Base-by-base conservation (phyloP, 2,888 invertebrate species). In the Campoplex capitator region DNA sequence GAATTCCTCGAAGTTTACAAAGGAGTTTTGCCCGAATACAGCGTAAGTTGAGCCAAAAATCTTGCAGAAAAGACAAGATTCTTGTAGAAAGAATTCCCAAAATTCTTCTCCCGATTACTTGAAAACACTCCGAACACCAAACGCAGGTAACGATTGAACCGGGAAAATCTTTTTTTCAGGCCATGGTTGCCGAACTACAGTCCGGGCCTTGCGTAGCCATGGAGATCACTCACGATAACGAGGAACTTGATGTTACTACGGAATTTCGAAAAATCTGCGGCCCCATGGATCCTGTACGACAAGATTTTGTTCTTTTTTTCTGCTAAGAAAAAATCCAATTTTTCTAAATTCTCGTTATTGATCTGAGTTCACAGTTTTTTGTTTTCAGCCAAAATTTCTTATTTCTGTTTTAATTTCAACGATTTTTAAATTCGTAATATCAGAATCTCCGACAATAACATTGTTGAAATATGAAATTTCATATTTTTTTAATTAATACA, bases 1-100 rank as follows among this genome's bases (percentile, higher is more conserved):
- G 98, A 99, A 93, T 99, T 99, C 95, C 96, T 97, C 92, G 98
- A 99, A 95, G 97, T 99, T 4, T 99, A 99, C 94, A 98, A 98
- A 93, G 98, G 98, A 1, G 97, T 98, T 77, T 96, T 98, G 56
- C 96, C 96, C 0, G 98, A 98, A 91, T 97, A 96, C 93, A 96
- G 96, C 93, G 97, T 97, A 92, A 91, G 94, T 91, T 23, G 38
- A 8, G 3, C 18, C 16, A 4, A 65, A 48, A 51, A 6, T 80
- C 16, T 80, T 38, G 67, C 13, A 18, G 28, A n/a, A 13, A n/a
- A 16, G 16, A 3, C 38, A 38, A 67, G 7, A 78, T 35, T 35
- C 51, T 18, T 51, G 1, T 16, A 2, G 1, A 51, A 7, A 18
- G 1, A n/a, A 4, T 51, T 1, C 16, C 38, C 1, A n/a, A 51